These are phyloP conservation scores for Macrobrachium rosenbergii DNA, from an alignment of 1,140 invertebrate species.

Conservation along the genomic window DNA sequence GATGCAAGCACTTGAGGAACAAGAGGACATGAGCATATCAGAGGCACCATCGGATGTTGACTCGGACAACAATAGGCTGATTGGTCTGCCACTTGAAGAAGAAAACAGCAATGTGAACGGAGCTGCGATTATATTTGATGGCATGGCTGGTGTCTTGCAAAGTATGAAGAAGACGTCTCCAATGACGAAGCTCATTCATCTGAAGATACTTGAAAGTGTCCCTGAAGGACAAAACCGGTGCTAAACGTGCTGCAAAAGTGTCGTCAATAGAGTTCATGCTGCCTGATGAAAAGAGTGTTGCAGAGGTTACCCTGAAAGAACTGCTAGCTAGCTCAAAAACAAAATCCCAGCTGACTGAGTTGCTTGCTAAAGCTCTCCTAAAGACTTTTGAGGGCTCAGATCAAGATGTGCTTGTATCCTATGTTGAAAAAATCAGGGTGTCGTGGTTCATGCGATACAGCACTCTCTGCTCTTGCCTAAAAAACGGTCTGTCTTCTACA, in stretches of 20 bases:
- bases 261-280: constrained; percentile 3
- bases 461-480: too few relatives aligned
- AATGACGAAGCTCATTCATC: constrained; percentile 4
- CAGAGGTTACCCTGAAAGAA: not conserved
- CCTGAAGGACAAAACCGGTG: not conserved
- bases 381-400: too few relatives aligned
- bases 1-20: not conserved
- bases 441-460: too few relatives aligned
- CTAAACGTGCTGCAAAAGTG: constrained; percentile 4
- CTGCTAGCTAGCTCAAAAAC: too few relatives aligned
- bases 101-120: not conserved
- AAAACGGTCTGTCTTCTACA: too few relatives aligned
- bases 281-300: not conserved
- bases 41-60: not conserved
- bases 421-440: too few relatives aligned
- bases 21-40: not conserved
- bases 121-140: too few relatives aligned
- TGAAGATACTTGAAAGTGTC: constrained; percentile 18
- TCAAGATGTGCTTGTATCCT: too few relatives aligned
- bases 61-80: not conserved
- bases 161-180: constrained; percentile 13
- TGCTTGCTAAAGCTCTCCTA: too few relatives aligned
- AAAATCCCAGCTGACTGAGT: too few relatives aligned
- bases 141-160: constrained; percentile 13
- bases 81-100: not conserved